Evolutionary conservation across 37 sponge, comb jelly and placozoan species (phyloP).

Genomic region (Chondrosia reniformis): DNA sequence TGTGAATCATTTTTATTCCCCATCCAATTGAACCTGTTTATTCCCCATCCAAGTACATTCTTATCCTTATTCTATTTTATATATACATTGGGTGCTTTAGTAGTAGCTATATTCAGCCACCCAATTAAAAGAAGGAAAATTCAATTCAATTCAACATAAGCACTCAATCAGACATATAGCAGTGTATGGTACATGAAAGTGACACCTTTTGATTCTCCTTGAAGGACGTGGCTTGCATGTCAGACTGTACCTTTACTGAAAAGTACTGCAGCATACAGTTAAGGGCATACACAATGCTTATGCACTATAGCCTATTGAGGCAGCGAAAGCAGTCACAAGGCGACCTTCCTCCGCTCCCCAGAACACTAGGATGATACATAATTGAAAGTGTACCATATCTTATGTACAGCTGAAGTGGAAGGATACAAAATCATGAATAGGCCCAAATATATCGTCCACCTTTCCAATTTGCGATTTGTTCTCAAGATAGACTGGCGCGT

Average conservation of each 20-base stretch:
- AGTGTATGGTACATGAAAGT: too few relatives aligned
- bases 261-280: slow-evolving; percentile 57
- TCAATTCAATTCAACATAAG: not conserved
- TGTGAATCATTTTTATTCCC: too few relatives aligned
- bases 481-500: slow-evolving; percentile 96
- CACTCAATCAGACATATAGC: not conserved
- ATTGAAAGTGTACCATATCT: not conserved
- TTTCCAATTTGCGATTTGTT: slow-evolving; percentile 98
- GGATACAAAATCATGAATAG: slow-evolving; percentile 89
- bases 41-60: too few relatives aligned
- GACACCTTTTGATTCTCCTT: slow-evolving; percentile 74
- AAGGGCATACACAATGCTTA: slow-evolving; percentile 17
- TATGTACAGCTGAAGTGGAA: not conserved
- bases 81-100: too few relatives aligned
- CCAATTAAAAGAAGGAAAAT: too few relatives aligned
- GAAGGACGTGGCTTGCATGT: slow-evolving; percentile 89
- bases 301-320: too few relatives aligned
- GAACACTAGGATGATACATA: not conserved
- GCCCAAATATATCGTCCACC: slow-evolving; percentile 98
- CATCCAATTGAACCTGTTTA: too few relatives aligned
- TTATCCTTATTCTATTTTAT: too few relatives aligned
- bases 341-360: too few relatives aligned
- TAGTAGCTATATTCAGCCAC: too few relatives aligned
- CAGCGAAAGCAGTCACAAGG: too few relatives aligned
- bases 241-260: slow-evolving; percentile 76